These are phyloP conservation scores for Hippocampus mohnikei DNA, from an alignment of 2,113 vertebrate genomes.

Conservation along the genomic window DNA sequence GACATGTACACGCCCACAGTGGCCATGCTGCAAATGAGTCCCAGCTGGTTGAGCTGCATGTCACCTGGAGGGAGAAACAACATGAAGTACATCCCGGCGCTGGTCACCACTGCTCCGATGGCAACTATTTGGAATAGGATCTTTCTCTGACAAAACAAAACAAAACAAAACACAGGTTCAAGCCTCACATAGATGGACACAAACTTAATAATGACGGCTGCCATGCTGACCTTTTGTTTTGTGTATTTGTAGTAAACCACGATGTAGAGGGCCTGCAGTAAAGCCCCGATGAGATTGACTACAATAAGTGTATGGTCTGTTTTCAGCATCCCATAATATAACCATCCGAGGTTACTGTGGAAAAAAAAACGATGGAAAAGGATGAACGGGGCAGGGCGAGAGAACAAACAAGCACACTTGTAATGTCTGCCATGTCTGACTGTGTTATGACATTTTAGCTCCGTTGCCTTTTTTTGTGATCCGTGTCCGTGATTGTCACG, in stretches of 20 bases:
- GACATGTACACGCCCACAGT: constrained; percentile 95
- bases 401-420: not conserved
- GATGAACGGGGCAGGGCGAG: not conserved
- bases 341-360: constrained; percentile 87
- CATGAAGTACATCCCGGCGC: constrained; percentile 79
- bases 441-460: not conserved
- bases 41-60: constrained; percentile 74
- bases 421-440: not conserved
- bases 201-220: not conserved
- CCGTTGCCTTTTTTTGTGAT: not conserved
- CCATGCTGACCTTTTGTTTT: constrained; percentile 73
- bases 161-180: constrained; percentile 8
- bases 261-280: constrained; percentile 84
- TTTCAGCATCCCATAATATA: constrained; percentile 87
- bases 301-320: constrained; percentile 76
- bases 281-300: constrained; percentile 80
- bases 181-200: not conserved
- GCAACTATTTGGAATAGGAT: constrained; percentile 62
- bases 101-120: constrained; percentile 63
- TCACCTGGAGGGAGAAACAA: constrained; percentile 53
- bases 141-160: constrained; percentile 55
- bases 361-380: constrained; percentile 6
- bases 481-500: too few relatives aligned
- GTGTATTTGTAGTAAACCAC: constrained; percentile 79
- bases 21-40: constrained; percentile 85